Base-by-base conservation (phyloP, 2,888 invertebrate species). In the Halictus ligatus region DNA sequence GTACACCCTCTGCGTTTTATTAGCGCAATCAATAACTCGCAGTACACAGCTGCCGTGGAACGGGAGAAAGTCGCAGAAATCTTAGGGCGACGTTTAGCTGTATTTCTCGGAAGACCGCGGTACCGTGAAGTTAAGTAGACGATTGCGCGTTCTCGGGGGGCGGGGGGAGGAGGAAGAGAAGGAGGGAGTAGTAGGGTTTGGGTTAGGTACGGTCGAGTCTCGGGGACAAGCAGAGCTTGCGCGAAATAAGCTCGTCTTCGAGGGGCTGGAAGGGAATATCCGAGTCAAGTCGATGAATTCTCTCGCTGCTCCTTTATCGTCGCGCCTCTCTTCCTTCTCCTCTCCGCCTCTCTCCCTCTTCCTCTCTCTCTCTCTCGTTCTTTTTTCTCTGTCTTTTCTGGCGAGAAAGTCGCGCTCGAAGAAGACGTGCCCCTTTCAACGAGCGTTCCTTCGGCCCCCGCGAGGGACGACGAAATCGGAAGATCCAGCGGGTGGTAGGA, bases 91-190 rank as follows among this genome's bases (percentile, higher is more conserved):
- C 73, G 54, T 73, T 83, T 67, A 58, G 54, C 78, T 69, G 79
- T 78, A 84, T 86, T 83, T 81, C 80, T 81, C 72, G 71, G 78
- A 84, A 84, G 86, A 85, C 78, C 84, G 84, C 80, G 81, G 77
- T 67, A 86, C 75, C 89, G 80, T 87, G 83, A 90, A 90, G 90
- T 88, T 90, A 90, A 89, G 89, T 83, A 85, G 89, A 90, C 84
- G 87, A 80, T 74, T 72, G 50, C 72, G n/a, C 35, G 35, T 35
- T 35, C 35, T 18, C 8, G 40, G 12, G 54, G 46, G 35, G 75
- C 43, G 18, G 5, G 5, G 35, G 35, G 35, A 35, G 35, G 35
- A 35, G 35, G 35, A 35, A n/a, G n/a, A n/a, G n/a, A n/a, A n/a
- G n/a, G n/a, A n/a, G n/a, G n/a, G n/a, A n/a, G n/a, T n/a, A n/a